phyloP scores from a whole-genome alignment of 2,797 vertebrate species.

The Anas acuta region DNA sequence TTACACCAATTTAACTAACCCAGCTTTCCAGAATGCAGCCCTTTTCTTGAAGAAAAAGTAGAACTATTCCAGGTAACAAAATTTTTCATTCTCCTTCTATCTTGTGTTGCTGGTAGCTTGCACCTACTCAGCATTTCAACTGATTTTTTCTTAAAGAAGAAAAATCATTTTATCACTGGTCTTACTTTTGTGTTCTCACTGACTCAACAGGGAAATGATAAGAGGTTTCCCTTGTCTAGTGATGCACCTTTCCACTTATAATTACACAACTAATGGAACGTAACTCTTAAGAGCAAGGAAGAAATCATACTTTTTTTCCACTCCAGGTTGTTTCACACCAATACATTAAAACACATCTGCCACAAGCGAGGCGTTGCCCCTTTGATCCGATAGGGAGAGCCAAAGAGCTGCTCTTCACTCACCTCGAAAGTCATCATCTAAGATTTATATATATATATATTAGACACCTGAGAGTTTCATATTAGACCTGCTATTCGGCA shows the following conservation, averaged over 20 bases:
- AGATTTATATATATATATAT: background rate
- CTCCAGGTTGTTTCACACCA: background rate
- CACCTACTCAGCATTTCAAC: background rate
- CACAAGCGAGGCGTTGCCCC: background rate
- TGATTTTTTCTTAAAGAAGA: background rate
- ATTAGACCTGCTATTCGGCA: rapidly evolving
- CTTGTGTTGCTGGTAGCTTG: background rate
- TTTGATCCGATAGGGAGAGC: background rate
- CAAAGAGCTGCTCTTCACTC: background rate
- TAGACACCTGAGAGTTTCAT: background rate
- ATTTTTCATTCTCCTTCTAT: background rate
- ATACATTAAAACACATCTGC: background rate
- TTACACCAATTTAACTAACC: background rate
- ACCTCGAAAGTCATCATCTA: rapidly evolving
- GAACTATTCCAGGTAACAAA: background rate
- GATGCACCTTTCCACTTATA: background rate
- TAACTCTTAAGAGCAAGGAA: background rate
- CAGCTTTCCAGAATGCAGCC: background rate
- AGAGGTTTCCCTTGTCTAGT: background rate
- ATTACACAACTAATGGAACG: background rate
- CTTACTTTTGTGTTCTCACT: background rate
- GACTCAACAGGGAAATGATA: background rate
- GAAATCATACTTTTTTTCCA: background rate
- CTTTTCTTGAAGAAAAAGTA: background rate
- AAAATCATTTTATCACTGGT: background rate